Conservation (phyloP, 2,113 vertebrate species). For the Paedocypris sp. region DNA sequence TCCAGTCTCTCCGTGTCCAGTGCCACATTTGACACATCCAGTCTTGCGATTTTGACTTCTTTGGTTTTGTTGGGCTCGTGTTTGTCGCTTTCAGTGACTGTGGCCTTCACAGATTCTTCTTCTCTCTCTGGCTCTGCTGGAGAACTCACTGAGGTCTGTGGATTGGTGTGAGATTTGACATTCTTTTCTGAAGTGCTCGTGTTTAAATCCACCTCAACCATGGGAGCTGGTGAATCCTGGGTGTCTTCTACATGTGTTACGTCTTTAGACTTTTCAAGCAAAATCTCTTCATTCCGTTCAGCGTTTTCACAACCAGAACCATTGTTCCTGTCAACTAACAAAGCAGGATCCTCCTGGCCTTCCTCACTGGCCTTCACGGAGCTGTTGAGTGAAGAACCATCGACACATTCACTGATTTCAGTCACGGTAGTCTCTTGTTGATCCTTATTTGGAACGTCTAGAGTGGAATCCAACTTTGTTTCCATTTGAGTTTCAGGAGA, state of each 20-base stretch:
- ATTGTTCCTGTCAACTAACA: constrained; percentile 39
- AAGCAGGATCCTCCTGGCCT: constrained; percentile 46
- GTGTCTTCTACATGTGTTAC: neutral
- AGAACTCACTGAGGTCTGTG: neutral
- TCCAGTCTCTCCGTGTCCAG: constrained; percentile 86
- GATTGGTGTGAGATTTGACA: neutral
- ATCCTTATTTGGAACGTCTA: constrained; percentile 36
- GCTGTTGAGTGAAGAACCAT: constrained; percentile 44
- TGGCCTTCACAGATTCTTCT: constrained; percentile 28
- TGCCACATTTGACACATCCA: constrained; percentile 89
- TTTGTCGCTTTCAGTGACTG: neutral
- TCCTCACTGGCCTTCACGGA: constrained; percentile 38
- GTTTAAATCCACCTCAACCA: constrained; percentile 2
- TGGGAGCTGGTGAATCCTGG: neutral
- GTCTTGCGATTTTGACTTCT: constrained; percentile 80
- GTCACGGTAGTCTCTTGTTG: constrained; percentile 29
- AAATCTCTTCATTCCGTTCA: neutral
- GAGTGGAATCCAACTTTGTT: neutral
- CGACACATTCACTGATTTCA: constrained; percentile 44
- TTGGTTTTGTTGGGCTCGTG: constrained; percentile 42
- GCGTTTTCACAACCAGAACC: constrained; percentile 24
- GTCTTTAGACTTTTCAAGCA: constrained; percentile 4
- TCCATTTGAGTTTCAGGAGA: neutral
- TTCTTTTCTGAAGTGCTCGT: neutral
- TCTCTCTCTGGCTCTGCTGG: neutral